Evolutionary conservation across 2,113 vertebrate genomes (phyloP), one percentile per base, ranked within the genome.

Genomic region (Planiliza haematocheilus): DNA sequence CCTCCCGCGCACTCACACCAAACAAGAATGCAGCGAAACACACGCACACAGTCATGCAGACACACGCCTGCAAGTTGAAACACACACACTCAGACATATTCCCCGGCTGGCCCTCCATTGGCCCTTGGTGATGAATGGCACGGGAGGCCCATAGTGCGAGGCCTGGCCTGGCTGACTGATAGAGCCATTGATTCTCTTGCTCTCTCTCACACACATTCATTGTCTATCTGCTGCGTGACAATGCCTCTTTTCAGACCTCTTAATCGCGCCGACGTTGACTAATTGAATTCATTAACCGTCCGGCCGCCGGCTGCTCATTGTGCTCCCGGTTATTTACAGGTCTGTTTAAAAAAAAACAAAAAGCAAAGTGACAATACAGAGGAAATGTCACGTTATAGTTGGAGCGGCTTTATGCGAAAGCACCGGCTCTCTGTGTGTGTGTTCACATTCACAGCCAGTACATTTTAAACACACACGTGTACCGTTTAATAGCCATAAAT

Each of bases 261-360:
- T 89, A 79, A 88, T 92, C 57, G 69, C 68, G 70, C 69, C 17
- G 74, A 72, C 66, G 43, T 73, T 81, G 86, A 88, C 89, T 91
- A 91, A 92, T 90, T 90, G 82, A 88, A 89, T 92, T 90, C 77
- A 89, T 91, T 86, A 91, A 67, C 36, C 6, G 9, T 36, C 17
- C n/a, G 37, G 46, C 77, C 14, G 51, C 68, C 10, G 66, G 73
- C 60, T 16, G 13, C 65, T 76, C 76, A 65, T 83, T 86, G 81
- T 84, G 74, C 74, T 79, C 42, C 58, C 38, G n/a, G 85, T 81
- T 92, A 90, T 92, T 90, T 91, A 84, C 87, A 83, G 81, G 78
- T 81, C 77, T 68, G 61, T 86, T 87, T 87, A 69, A 75, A 77
- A 30, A 30, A 30, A 30, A 30, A 30, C 2, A 30, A 30, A 30